Conservation (phyloP, 2,888 invertebrate species). For the Acholoe squamosa region DNA sequence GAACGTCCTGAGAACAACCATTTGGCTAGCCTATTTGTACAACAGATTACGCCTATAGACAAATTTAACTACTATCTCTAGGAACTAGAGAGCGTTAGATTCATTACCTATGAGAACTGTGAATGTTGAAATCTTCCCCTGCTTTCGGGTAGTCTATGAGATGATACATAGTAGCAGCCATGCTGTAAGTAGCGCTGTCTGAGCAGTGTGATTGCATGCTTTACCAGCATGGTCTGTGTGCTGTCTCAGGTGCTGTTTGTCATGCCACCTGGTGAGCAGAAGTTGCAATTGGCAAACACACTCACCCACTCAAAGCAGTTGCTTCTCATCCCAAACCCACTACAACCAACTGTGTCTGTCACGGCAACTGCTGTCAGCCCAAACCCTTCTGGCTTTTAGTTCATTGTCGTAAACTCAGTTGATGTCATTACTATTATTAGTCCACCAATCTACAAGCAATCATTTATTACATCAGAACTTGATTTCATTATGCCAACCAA, state of each 20-base stretch:
- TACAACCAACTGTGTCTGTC: constrained; percentile 22
- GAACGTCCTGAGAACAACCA: not conserved
- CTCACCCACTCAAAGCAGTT: not conserved
- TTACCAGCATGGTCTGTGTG: not conserved
- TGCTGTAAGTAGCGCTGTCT: not conserved
- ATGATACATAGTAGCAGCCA: not conserved
- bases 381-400: not conserved
- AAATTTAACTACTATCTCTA: not conserved
- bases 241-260: not conserved
- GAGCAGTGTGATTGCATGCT: not conserved
- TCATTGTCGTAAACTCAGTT: constrained; percentile 21
- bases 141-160: constrained; percentile 11
- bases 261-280: not conserved
- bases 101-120: not conserved
- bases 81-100: not conserved
- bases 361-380: not conserved
- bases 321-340: not conserved
- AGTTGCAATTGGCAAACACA: not conserved
- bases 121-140: not conserved
- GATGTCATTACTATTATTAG: constrained; percentile 25
- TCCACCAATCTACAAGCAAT: not conserved
- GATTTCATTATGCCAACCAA: not conserved
- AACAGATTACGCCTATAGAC: not conserved
- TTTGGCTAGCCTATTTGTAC: constrained; percentile 39
- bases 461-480: constrained; percentile 8